phyloP scores from a whole-genome alignment of 2,888 invertebrate species.

The Laothoe populi region DNA sequence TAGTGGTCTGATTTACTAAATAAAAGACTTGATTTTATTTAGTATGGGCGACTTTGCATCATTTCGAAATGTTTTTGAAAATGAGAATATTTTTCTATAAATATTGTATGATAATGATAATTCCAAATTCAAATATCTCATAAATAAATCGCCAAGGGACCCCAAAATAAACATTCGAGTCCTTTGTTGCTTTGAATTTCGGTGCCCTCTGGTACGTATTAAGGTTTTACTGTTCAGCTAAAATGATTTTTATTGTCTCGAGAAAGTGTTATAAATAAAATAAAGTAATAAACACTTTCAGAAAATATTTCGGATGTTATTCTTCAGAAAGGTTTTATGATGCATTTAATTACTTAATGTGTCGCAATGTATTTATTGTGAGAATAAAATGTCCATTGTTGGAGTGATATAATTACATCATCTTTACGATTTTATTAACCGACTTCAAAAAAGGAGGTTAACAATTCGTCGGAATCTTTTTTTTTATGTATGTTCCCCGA shows the following conservation, averaged over 20 bases:
- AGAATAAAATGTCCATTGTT: not conserved
- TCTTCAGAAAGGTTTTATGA: slow-evolving; percentile 4
- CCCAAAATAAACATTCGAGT: slow-evolving; percentile 14
- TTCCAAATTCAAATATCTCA: not conserved
- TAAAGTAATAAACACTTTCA: slow-evolving; percentile 17
- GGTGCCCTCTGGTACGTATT: slow-evolving; percentile 25
- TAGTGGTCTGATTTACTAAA: no score
- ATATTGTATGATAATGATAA: not conserved
- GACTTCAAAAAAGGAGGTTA: no score
- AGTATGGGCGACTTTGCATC: no score
- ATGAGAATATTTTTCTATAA: not conserved
- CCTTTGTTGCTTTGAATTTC: slow-evolving; percentile 15
- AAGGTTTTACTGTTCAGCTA: slow-evolving; percentile 42
- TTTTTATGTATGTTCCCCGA: no score
- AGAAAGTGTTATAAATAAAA: slow-evolving; percentile 20
- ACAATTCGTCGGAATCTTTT: no score
- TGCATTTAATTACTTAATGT: slow-evolving; percentile 15
- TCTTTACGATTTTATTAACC: not conserved
- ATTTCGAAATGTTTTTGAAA: no score
- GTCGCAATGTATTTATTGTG: slow-evolving; percentile 1
- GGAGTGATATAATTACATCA: not conserved
- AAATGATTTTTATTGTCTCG: slow-evolving; percentile 52
- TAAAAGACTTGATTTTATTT: no score
- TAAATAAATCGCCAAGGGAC: slow-evolving; percentile 1
- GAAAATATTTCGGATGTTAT: slow-evolving; percentile 16